Evolutionary conservation across 2,113 vertebrate genomes (phyloP), one percentile per base, ranked within the genome.

Genomic region (Lepisosteus osseus): DNA sequence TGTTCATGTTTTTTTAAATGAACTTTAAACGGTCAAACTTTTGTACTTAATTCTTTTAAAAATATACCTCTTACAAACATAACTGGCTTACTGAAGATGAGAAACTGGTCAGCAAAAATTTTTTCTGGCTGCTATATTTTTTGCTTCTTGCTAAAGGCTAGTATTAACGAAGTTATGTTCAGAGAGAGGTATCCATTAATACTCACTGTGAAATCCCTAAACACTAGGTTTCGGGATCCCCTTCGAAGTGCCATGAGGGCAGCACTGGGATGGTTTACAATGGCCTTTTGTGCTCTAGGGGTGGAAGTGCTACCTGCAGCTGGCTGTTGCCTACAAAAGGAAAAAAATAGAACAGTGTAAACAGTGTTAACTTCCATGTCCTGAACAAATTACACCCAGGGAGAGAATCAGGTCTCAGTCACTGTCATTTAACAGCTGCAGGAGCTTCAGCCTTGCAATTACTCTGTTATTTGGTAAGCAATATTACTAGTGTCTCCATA

Each of bases 171-270:
- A 29, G 29, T 29, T 29, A 29, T 29, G 29, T 29, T 29, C 29
- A 64, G 3, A 17, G 68, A 59, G 47, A 68, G 0, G 56, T 74
- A 2, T 29, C 57, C 47, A 69, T 0, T 44, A 44, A 42, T 74
- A 90, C 96, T 96, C 82, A 99, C 97, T 84, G 97, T 98, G 85
- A 98, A 99, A 89, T 99, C 97, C 92, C 96, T 95, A 93, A 99
- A 99, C 91, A 97, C 96, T 77, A 99, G 93, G 88, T 98, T 99
- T 83, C 97, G 92, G 68, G 97, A 99, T 85, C 97, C 97, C 79
- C 97, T 92, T 74, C 97, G 92, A 7, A 99, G 92, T 69, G 97
- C 97, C 96, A 99, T 98, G 61, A 99, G 94, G 76, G 97, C 97
- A 80, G 97, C 97, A 74, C 97, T 98, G 40, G 97, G 97, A 86